Conservation (phyloP, 2,888 invertebrate species). For the Chloroclystis v-ata region DNA sequence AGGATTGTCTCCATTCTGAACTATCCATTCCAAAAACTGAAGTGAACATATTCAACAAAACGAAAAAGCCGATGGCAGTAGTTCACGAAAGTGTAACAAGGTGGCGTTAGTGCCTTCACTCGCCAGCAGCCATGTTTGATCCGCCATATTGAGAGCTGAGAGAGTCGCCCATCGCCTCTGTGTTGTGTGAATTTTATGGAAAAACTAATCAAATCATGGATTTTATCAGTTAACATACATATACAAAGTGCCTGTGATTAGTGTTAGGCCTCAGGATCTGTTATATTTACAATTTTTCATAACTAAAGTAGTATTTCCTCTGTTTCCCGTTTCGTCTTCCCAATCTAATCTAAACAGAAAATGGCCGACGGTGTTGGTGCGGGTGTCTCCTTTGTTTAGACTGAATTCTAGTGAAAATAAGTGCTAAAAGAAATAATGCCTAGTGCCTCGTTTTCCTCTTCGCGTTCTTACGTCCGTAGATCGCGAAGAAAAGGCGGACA, state of each 20-base stretch:
- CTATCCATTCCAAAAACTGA: no score
- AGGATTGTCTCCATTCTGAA: no score
- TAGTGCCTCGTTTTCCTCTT: conserved; percentile 96
- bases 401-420: conserved; percentile 76
- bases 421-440: conserved; percentile 86
- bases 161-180: conserved; percentile 68
- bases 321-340: conserved; percentile 68
- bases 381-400: conserved; percentile 91
- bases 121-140: conserved; percentile 63
- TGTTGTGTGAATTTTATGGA: conserved; percentile 60
- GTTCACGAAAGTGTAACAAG: conserved; percentile 1
- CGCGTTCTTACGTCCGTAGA: conserved; percentile 93
- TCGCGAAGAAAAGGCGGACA: conserved; percentile 94
- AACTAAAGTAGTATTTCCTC: conserved; percentile 58
- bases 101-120: conserved; percentile 9
- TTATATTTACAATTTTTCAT: conserved; percentile 39
- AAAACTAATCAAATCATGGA: conserved; percentile 63
- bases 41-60: no score
- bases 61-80: no score
- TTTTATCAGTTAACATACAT: conserved; percentile 61
- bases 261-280: conserved; percentile 52
- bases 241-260: conserved; percentile 61
- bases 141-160: conserved; percentile 74
- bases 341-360: conserved; percentile 83
- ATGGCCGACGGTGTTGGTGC: conserved; percentile 89